Evolutionary conservation across 1,140 invertebrate species (phyloP).

Genomic region (Scaptomyza pallida): DNA sequence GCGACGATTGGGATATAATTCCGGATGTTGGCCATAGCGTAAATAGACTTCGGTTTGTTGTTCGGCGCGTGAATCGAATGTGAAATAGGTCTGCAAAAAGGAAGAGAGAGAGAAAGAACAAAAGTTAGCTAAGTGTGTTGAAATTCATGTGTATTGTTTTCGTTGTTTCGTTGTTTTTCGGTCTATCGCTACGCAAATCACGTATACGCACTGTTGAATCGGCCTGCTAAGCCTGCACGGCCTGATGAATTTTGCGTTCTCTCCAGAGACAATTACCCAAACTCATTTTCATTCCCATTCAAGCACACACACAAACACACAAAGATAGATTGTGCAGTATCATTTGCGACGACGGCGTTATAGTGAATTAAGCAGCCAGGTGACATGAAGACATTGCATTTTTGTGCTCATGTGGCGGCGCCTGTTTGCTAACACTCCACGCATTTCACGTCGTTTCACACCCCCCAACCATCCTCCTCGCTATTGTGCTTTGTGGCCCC

Average conservation of each 20-base stretch:
- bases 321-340: no score
- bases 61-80: constrained; percentile 90
- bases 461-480: no score
- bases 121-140: constrained; percentile 15
- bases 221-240: no score
- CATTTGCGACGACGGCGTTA: background rate
- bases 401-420: constrained; percentile 8
- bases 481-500: background rate
- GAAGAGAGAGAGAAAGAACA: constrained; percentile 18
- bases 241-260: no score
- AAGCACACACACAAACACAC: no score
- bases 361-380: constrained; percentile 12
- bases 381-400: constrained; percentile 35
- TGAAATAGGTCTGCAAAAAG: constrained; percentile 85
- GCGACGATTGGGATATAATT: constrained; percentile 94
- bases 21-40: constrained; percentile 95
- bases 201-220: constrained; percentile 60
- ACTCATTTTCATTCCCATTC: constrained; percentile 38
- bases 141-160: constrained; percentile 24
- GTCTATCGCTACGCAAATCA: constrained; percentile 52
- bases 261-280: no score
- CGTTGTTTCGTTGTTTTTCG: constrained; percentile 16
- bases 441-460: constrained; percentile 23
- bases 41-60: constrained; percentile 95
- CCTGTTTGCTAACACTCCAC: constrained; percentile 42